Base-by-base conservation (phyloP, 2,888 invertebrate genomes). In the Drosophila merina region DNA sequence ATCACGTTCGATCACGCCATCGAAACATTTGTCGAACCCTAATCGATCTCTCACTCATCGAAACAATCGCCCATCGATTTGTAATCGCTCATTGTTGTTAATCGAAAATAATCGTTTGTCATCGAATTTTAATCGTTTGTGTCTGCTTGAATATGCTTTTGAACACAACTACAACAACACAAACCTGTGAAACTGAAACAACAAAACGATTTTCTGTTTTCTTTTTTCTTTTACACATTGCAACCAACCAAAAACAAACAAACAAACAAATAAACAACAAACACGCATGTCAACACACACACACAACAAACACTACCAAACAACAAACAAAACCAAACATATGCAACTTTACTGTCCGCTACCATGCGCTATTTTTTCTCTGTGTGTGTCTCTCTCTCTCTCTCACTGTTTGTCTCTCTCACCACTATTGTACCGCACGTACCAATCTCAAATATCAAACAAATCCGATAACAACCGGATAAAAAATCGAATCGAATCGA, bases 351-450 rank as follows among this genome's bases (percentile, higher is more conserved):
- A 78, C 75, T 78, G 76, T 77, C 59, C 48, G 47, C 47, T 47
- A 31, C 40, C 58, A 47, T 67, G 57, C 67, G 58, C 60, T 62
- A 48, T 62, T 50, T 30, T 50, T 54, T 69, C 67, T 64, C 36
- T 68, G 68, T 69, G 60, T 71, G 69, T 71, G 47, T 69, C 68
- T 68, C 20, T 62, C 63, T 69, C 62, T 64, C 68, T 64, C 63
- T 70, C 69, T 60, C 52, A 64, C 64, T 72, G 72, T 71, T 73
- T 72, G 70, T 71, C 72, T 72, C 71, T 70, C 72, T 71, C 69
- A 71, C 72, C 60, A 60, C 60, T 62, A 45, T 70, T 84, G 81
- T 81, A 77, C 80, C 63, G 66, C 83, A 80, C 77, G 86, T 86
- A 80, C 67, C 64, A 48, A 60, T 42, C 44, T 20, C 48, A 51